Percentiles rank a stretch among this genome's conserved stretches.
These are phyloP conservation scores for Halcyon leucocephala DNA, from an alignment of 2,797 vertebrate species.

Conservation along the genomic window DNA sequence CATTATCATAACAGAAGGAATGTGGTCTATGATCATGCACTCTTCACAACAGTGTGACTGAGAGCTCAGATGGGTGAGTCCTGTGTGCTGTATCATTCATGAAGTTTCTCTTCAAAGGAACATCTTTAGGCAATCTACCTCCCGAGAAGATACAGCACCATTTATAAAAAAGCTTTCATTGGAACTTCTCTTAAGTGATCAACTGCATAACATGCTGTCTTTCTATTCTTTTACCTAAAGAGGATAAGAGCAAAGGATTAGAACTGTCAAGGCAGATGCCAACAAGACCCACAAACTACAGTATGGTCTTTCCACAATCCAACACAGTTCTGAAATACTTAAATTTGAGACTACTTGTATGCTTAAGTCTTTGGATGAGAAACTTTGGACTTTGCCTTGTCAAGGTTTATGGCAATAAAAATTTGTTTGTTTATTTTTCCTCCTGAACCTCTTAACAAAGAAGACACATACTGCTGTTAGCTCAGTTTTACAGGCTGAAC, in stretches of 20 bases:
- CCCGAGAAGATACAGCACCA: neutral
- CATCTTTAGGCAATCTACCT: neutral
- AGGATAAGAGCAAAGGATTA: neutral
- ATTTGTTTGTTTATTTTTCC: neutral
- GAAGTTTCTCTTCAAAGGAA: neutral
- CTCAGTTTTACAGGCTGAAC: neutral
- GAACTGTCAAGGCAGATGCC: neutral
- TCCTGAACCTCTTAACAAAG: neutral
- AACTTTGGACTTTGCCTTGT: neutral
- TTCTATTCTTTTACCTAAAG: neutral
- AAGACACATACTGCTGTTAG: neutral
- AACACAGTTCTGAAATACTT: neutral
- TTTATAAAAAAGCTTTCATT: neutral
- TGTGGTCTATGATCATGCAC: neutral
- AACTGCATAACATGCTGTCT: neutral
- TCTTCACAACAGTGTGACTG: neutral
- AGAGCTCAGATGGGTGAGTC: neutral
- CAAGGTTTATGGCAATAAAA: neutral
- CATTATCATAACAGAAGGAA: neutral
- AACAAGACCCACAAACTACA: neutral
- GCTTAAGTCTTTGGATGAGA: neutral
- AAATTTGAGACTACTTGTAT: neutral
- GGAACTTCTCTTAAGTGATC: neutral
- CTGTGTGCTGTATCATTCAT: neutral
- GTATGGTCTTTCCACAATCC: neutral